These are phyloP conservation scores for Polypterus senegalus DNA, from an alignment of 2,113 vertebrate species.

Conservation along the genomic window DNA sequence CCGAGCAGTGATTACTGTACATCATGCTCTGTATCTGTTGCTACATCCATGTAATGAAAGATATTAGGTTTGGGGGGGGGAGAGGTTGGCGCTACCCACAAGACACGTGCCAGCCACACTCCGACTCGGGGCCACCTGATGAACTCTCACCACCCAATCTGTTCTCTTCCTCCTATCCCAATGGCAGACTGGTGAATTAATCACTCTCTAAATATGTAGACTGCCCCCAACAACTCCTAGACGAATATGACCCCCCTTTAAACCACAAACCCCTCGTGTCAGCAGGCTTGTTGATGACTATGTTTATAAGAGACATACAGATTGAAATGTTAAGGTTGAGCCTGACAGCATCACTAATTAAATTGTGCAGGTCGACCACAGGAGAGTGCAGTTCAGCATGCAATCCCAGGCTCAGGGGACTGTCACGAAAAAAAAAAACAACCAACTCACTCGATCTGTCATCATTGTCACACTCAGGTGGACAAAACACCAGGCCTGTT, in stretches of 20 bases:
- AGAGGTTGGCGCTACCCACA: neutral
- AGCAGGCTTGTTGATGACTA: constrained; percentile 33
- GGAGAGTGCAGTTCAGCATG: constrained; percentile 48
- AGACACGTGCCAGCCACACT: neutral
- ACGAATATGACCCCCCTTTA: neutral
- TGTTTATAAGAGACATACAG: constrained; percentile 33
- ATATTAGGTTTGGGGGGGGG: constrained; percentile 3
- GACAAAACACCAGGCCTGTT: too few relatives aligned
- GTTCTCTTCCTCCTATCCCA: neutral
- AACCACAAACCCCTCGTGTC: constrained; percentile 18
- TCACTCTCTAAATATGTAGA: constrained; percentile 34
- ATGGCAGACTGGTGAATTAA: constrained; percentile 27
- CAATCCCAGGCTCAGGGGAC: constrained; percentile 24
- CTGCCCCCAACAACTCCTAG: constrained; percentile 4
- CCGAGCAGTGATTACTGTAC: constrained; percentile 72
- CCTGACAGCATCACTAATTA: constrained; percentile 86
- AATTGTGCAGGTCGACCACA: constrained; percentile 90
- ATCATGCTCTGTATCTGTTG: constrained; percentile 48
- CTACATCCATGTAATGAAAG: too few relatives aligned
- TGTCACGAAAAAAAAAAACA: too few relatives aligned
- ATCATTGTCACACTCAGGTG: too few relatives aligned
- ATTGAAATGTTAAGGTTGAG: constrained; percentile 74
- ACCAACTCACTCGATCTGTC: too few relatives aligned
- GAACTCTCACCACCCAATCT: constrained; percentile 7
- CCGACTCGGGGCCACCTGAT: too few relatives aligned